Base-by-base conservation (phyloP, 2,797 vertebrate genomes). In the Nyctibius grandis region DNA sequence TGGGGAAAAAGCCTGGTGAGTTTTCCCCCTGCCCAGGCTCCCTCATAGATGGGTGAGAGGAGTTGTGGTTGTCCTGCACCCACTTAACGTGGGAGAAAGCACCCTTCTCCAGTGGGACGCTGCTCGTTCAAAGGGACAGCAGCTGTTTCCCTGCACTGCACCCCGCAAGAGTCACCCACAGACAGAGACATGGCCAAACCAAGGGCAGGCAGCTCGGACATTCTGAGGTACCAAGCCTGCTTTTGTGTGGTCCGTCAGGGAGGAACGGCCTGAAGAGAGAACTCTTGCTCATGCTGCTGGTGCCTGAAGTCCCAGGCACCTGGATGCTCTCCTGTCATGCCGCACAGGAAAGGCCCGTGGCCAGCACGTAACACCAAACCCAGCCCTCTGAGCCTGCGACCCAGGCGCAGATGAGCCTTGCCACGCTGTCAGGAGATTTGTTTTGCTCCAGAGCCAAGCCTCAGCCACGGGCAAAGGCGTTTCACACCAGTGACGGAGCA, bases 381-480 rank as follows among this genome's bases (percentile, higher is more conserved):
- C 40, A 59, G 64, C 9, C 11, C 31, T 28, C 22, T 1, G 7
- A 38, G 33, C 5, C 47, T 42, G 12, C 34, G 77, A 2, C 11
- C 15, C 1, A 0, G 6, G 33, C 0, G 0, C 12, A 70, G 51
- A 28, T 48, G 5, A 11, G 29, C n/a, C 36, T 76, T 0, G 2
- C 21, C 0, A 0, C 0, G 1, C 65, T 78, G 44, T 26, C 57
- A 81, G 25, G n/a, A 0, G 1, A 13, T 31, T 68, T 63, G 18
- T 26, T 82, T 67, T 67, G 53, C 34, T 90, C 36, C 48, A 80
- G 33, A 90, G 40, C 31, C 64, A 64, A 65, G n/a, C 11, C 33
- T 42, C 40, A 15, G 31, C 20, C 13, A 22, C 0, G 1, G 18
- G 25, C 40, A 76, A 67, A 53, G 28, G n/a, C 3, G 12, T 64